Evolutionary conservation across 2,888 invertebrate genomes (phyloP).

Genomic region (Folsomia manolachei): DNA sequence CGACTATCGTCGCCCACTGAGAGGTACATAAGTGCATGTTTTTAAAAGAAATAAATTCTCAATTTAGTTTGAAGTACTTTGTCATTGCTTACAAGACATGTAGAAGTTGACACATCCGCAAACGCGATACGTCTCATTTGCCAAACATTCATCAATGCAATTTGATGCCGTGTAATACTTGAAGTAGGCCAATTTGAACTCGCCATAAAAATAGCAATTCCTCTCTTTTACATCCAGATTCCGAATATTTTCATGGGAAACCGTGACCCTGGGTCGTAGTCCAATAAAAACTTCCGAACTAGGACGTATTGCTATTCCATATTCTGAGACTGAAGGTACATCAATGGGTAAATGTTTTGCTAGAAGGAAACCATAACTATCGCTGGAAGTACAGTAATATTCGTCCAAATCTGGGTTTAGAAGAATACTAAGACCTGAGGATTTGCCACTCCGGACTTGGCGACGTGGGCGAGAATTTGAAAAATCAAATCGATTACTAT

Average conservation of each 20-base stretch:
- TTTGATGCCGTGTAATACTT: constrained; percentile 42
- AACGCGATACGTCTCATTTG: constrained; percentile 28
- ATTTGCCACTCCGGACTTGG: constrained; percentile 33
- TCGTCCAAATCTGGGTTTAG: constrained; percentile 41
- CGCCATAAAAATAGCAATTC: constrained; percentile 44
- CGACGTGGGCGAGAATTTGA: constrained; percentile 25
- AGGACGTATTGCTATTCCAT: constrained; percentile 29
- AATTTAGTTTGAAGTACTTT: no score
- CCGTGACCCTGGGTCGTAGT: constrained; percentile 30
- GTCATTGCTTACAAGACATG: constrained; percentile 46
- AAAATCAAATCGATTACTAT: constrained; percentile 19
- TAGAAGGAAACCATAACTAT: constrained; percentile 39
- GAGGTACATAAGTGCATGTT: constrained; percentile 27
- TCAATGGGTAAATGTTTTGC: constrained; percentile 38
- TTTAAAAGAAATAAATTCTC: not conserved
- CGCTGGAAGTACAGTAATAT: constrained; percentile 42
- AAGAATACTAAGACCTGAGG: constrained; percentile 37
- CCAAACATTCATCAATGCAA: constrained; percentile 45
- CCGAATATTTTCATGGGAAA: constrained; percentile 28
- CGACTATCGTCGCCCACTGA: constrained; percentile 33
- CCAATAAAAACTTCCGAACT: constrained; percentile 36
- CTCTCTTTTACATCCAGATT: constrained; percentile 32
- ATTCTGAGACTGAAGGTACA: constrained; percentile 33
- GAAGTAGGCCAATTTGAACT: constrained; percentile 33
- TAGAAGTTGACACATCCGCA: constrained; percentile 43